phyloP scores from a whole-genome alignment of 2,888 invertebrate species.

The Drosophila affinis region DNA sequence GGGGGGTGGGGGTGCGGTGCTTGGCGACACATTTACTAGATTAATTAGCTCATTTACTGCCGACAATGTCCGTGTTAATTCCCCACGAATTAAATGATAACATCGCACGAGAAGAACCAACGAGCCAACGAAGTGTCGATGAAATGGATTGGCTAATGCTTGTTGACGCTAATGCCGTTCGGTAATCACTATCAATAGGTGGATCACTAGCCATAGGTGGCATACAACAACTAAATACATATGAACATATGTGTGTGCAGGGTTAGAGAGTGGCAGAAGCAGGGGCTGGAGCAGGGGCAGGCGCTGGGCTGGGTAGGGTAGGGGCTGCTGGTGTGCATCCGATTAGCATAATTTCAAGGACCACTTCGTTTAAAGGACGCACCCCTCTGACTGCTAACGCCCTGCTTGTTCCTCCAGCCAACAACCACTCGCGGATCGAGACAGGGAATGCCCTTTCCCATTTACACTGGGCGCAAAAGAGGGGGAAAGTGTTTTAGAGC shows the following conservation, averaged over 20 bases:
- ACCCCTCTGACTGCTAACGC: conserved; percentile 48
- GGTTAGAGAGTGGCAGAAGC: background rate
- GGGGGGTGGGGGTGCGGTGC: conserved; percentile 8
- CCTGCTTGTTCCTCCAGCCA: conserved; percentile 52
- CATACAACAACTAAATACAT: background rate
- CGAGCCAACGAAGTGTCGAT: conserved; percentile 40
- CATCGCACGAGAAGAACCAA: conserved; percentile 60
- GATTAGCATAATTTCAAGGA: conserved; percentile 78
- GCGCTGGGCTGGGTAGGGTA: no score
- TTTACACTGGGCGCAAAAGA: background rate
- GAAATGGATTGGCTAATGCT: conserved; percentile 59
- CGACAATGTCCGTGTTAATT: conserved; percentile 84
- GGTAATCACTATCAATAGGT: no score
- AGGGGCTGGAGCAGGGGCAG: no score
- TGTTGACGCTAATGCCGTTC: conserved; percentile 72
- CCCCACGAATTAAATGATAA: conserved; percentile 84
- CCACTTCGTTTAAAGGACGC: conserved; percentile 31
- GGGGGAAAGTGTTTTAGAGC: no score
- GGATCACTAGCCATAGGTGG: conserved; percentile 47
- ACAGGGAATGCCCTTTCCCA: background rate
- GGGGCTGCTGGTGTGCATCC: conserved; percentile 22
- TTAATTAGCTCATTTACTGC: conserved; percentile 83
- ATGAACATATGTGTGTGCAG: background rate
- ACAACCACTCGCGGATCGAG: conserved; percentile 13
- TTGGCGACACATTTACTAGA: conserved; percentile 73